phyloP scores from a whole-genome alignment of 2,113 vertebrate species.

The Gorilla gorilla region DNA sequence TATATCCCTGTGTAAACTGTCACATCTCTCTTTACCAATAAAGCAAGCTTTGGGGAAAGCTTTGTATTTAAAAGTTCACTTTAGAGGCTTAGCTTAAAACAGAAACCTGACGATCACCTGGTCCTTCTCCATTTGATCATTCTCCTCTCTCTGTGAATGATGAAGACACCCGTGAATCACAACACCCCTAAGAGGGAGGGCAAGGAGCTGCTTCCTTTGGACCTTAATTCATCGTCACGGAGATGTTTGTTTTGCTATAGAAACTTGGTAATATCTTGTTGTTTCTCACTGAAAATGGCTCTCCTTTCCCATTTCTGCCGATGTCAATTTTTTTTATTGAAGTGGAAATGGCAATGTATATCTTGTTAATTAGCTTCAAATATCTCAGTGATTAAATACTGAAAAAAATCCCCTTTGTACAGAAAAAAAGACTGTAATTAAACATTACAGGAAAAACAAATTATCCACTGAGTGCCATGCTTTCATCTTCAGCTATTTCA shows the following conservation, averaged over 20 bases:
- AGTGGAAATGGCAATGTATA: constrained; percentile 79
- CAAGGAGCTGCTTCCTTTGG: neutral
- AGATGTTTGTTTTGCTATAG: constrained; percentile 63
- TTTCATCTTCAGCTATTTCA: constrained; percentile 77
- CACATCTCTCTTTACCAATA: neutral
- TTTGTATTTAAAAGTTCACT: constrained; percentile 26
- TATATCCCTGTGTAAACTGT: neutral
- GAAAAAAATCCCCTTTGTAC: constrained; percentile 75
- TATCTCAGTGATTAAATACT: constrained; percentile 82
- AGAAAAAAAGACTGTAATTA: constrained; percentile 83
- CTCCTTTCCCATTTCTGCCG: constrained; percentile 65
- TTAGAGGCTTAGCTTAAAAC: neutral
- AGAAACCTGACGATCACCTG: neutral
- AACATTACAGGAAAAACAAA: constrained; percentile 84
- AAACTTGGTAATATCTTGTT: neutral
- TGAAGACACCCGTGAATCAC: neutral
- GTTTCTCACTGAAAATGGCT: constrained; percentile 50
- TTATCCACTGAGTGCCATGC: constrained; percentile 69
- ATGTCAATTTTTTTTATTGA: constrained; percentile 78
- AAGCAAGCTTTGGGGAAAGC: neutral
- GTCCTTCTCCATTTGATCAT: neutral
- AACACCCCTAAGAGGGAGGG: neutral
- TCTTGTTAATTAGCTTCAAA: constrained; percentile 83
- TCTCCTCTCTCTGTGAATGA: neutral
- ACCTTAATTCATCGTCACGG: neutral